Percentiles rank a stretch among this genome's conserved stretches.
These are phyloP conservation scores for Ptychobarbus kaznakovi DNA, from an alignment of 2,797 vertebrate genomes.

Conservation along the genomic window DNA sequence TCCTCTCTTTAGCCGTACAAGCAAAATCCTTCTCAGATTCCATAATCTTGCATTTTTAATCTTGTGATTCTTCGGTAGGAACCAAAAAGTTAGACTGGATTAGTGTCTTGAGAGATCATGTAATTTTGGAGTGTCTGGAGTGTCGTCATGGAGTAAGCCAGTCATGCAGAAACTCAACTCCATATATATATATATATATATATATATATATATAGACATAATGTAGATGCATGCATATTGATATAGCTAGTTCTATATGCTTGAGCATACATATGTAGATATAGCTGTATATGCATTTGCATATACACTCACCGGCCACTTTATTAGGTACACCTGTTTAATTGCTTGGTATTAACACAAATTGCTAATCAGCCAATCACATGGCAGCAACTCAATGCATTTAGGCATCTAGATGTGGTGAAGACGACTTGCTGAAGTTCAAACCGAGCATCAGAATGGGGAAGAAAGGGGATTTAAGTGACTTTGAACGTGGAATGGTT, in stretches of 20 bases:
- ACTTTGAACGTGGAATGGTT: too few species aligned
- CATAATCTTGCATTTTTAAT: slow-evolving; percentile 49
- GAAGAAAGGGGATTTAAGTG: too few species aligned
- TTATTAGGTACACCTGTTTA: too few species aligned
- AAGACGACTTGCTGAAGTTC: too few species aligned
- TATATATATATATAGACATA: neutral
- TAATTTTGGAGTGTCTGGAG: slow-evolving; percentile 2
- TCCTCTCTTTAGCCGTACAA: slow-evolving; percentile 34
- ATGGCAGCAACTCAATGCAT: too few species aligned
- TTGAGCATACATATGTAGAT: neutral
- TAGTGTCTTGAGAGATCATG: slow-evolving; percentile 20
- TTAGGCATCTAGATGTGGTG: too few species aligned
- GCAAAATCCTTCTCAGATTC: slow-evolving; percentile 49
- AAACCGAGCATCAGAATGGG: too few species aligned
- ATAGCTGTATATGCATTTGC: too few species aligned
- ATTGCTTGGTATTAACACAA: too few species aligned
- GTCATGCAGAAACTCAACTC: neutral
- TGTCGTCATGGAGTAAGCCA: neutral
- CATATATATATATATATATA: neutral
- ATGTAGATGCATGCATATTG: neutral
- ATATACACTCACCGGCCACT: neutral
- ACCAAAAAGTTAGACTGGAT: slow-evolving; percentile 42
- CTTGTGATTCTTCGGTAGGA: slow-evolving; percentile 9
- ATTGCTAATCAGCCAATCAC: too few species aligned
- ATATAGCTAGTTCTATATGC: neutral